These are phyloP conservation scores for Chelonoidis abingdonii DNA, from an alignment of 2,113 vertebrate genomes.

Conservation along the genomic window DNA sequence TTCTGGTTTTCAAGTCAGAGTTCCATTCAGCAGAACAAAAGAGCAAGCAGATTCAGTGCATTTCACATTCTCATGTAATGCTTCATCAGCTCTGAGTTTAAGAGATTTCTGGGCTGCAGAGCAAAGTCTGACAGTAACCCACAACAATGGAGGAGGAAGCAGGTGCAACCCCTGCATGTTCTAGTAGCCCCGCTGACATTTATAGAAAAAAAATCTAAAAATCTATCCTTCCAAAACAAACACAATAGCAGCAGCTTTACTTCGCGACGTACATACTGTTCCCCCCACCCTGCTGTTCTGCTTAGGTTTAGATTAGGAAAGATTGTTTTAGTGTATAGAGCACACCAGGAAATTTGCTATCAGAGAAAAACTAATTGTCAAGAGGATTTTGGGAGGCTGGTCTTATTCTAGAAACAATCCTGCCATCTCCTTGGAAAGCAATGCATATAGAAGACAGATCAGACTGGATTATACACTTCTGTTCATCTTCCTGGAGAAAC, in stretches of 20 bases:
- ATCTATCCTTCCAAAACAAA: neutral
- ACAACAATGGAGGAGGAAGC: neutral
- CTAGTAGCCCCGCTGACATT: neutral
- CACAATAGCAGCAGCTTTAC: neutral
- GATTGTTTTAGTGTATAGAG: neutral
- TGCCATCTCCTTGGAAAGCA: conserved; percentile 38
- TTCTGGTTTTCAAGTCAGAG: neutral
- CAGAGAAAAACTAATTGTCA: neutral
- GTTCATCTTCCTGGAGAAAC: neutral
- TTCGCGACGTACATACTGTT: neutral
- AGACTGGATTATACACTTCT: neutral
- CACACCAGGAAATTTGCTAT: neutral
- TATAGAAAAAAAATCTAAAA: neutral
- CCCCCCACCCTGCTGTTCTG: neutral
- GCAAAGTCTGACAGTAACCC: neutral
- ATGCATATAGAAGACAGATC: neutral
- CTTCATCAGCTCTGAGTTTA: neutral
- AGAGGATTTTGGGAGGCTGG: neutral
- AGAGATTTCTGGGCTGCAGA: neutral
- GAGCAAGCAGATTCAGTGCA: neutral
- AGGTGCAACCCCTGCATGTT: neutral
- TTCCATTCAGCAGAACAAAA: neutral
- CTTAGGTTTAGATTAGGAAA: neutral
- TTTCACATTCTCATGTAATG: neutral
- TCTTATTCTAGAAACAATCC: conserved; percentile 29